Evolutionary conservation across 2,888 invertebrate genomes (phyloP), one percentile per base, ranked within the genome.

Genomic region (Ichneumoninae sp.): DNA sequence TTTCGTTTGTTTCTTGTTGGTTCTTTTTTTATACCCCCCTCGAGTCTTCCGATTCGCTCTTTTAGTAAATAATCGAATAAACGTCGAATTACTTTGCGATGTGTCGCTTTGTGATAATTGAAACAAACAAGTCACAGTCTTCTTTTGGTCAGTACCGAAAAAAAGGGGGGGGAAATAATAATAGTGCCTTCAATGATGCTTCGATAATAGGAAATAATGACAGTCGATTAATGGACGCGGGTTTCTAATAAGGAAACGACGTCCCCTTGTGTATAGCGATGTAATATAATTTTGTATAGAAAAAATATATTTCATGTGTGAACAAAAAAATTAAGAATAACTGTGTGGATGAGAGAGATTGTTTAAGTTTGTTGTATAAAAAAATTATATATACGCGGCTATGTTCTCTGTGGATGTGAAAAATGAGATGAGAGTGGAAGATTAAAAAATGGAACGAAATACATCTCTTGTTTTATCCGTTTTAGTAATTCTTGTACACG

Each of bases 11-110:
- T 30, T 33, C 22, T 26, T 57, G 73, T 30, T n/a, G 57, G n/a
- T 52, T 66, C 22, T 36, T n/a, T 68, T 70, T 47, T 60, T 50
- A 66, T 71, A 36, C 44, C 52, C 63, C 10, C 66, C 74, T 82
- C 82, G 82, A 85, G 82, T 85, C 81, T 79, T 85, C 81, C 85
- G 81, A 66, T 78, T 85, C 82, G 78, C 82, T 71, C 60, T 69
- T 78, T 71, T 66, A 85, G 81, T 79, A 81, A 85, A 76, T 82
- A 82, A 82, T 74, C 70, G 66, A 74, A 69, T 70, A 57, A 76
- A 70, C 30, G n/a, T 33, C 33, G n/a, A 33, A 63, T 33, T 63
- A 54, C 10, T 69, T 40, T 16, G n/a, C 47, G 40, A 30, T 16
- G 52, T 22, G 52, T 54, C 19, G 26, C 26, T 71, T 50, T 36